Conservation (phyloP, 2,888 invertebrate species). For the Phlogophora meticulosa region DNA sequence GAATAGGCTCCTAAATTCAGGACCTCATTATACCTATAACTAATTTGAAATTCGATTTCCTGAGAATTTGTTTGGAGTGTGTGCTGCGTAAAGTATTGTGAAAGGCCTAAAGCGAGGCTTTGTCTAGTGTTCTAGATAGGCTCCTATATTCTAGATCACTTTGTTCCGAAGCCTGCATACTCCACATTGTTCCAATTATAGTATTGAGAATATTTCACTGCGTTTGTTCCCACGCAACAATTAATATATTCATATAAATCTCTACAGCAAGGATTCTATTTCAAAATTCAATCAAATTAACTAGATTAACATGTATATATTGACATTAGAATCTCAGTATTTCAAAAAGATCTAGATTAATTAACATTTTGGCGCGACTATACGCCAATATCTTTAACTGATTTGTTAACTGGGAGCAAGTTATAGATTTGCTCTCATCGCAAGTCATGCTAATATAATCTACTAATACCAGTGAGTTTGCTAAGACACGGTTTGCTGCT, state of each 20-base stretch:
- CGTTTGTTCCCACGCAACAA: constrained; percentile 45
- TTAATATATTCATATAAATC: constrained; percentile 26
- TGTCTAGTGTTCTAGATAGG: too few species aligned
- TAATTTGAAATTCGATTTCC: neutral
- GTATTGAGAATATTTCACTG: constrained; percentile 46
- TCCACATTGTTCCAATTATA: constrained; percentile 31
- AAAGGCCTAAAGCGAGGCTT: neutral
- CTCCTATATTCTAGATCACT: constrained; percentile 3
- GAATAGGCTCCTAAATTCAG: too few species aligned
- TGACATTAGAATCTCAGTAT: constrained; percentile 33
- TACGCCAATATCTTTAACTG: neutral
- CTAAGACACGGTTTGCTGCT: too few species aligned
- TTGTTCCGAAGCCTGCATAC: neutral
- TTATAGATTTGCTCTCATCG: neutral
- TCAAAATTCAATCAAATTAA: constrained; percentile 15
- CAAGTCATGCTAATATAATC: too few species aligned
- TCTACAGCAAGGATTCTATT: constrained; percentile 20
- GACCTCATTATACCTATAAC: too few species aligned
- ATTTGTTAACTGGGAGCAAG: neutral
- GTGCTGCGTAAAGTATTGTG: neutral
- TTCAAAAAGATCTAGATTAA: neutral
- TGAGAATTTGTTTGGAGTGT: too few species aligned
- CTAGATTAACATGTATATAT: constrained; percentile 23
- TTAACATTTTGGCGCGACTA: constrained; percentile 10
- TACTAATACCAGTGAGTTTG: too few species aligned